Evolutionary conservation across 2,797 vertebrate species (phyloP), one percentile per base, ranked within the genome.

Genomic region (Enteromius argenteus): DNA sequence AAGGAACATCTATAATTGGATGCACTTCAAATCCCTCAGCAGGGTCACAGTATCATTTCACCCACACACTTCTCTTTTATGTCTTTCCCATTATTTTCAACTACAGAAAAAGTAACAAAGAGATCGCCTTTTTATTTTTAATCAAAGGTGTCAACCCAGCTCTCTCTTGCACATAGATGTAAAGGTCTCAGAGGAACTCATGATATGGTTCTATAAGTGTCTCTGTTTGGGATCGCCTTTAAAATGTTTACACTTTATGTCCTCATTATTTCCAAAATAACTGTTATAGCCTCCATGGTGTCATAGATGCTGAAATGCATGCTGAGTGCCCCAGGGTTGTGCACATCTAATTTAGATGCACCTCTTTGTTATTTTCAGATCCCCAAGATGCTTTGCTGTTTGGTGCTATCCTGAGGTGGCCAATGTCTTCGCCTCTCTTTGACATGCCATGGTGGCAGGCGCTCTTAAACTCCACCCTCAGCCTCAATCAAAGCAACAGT

Each of bases 391-490:
- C 68, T 72, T 71, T 89, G 90, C 58, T 67, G 32, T 89, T 74
- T 89, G 89, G 86, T 78, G 44, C 60, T 76, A 51, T 44, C 71
- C 73, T 85, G 56, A 83, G 37, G 30, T 53, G 89, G 81, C 86
- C 80, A 84, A 83, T 89, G 87, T 88, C 83, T 74, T 88, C 85
- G 75, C 87, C 86, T 90, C 79, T 83, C 85, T 88, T 88, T 90
- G 91, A 91, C 75, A 93, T 94, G 92, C 92, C 92, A 85, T 89
- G 91, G 79, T 92, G 88, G 88, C 89, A 79, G 81, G 90, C 73
- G 74, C 85, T 88, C 2, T 81, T 88, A 62, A 72, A 89, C 4
- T 84, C 90, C 46, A 84, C 89, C 85, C 89, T 85, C 39, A 86
- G 86, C 79, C 68, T 88, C 71, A 83, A 86, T 56, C 73, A 89